Evolutionary conservation across 2,797 vertebrate genomes (phyloP), one percentile per base, ranked within the genome.

Genomic region (Lemur catta): DNA sequence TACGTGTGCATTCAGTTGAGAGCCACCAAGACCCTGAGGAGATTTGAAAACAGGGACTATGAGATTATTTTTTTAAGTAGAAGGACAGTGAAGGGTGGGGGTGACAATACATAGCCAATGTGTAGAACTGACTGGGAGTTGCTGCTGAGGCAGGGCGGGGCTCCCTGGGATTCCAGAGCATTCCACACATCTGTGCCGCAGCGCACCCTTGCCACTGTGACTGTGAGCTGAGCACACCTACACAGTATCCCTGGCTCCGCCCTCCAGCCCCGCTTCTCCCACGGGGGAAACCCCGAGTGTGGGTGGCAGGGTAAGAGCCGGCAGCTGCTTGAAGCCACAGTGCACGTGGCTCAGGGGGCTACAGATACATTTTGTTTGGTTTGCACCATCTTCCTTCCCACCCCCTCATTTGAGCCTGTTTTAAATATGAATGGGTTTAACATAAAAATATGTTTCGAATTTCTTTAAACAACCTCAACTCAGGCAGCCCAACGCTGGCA

Each of bases 391-490:
- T 84, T 52, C 35, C 46, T 63, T 57, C 46, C 9, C 4, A 41
- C 28, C 28, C 41, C n/a, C 12, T 84, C 30, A 46, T 28, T 43
- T 72, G 57, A 91, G 57, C 38, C 43, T 87, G 13, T 72, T 94
- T 67, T 84, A 93, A 89, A 94, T 61, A 86, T 9, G 33, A 84
- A 89, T 61, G 63, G 18, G 52, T 94, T 89, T 95, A 82, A 85
- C 30, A 65, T 20, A 65, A 69, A 95, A 71, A 55, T 35, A 28
- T 50, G 22, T 67, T 84, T 78, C 76, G 4, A 76, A 82, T 38
- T 92, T 78, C 61, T 72, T 96, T 89, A 69, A 91, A 57, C 10
- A 55, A 57, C 43, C 26, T 65, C 30, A 91, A 76, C 55, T 91
- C 33, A 41, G 84, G 38, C 55, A 91, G 43, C 33, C 28, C 15